Evolutionary conservation across 2,113 vertebrate species (phyloP).

Genomic region (Pterophyllum scalare): DNA sequence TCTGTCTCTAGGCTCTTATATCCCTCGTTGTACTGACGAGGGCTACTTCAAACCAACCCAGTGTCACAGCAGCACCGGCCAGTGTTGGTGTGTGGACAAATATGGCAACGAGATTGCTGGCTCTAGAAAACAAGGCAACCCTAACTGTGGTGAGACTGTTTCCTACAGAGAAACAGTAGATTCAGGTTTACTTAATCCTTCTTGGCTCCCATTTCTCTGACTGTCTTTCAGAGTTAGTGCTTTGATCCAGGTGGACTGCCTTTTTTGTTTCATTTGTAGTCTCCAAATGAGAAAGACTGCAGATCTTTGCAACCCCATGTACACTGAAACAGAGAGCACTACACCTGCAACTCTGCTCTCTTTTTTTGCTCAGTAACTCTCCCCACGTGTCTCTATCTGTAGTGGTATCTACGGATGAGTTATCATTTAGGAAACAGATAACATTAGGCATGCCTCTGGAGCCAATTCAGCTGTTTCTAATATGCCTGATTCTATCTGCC

Average conservation of each 20-base stretch:
- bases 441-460: constrained; percentile 29
- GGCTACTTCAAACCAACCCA: constrained; percentile 96
- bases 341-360: constrained; percentile 2
- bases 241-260: constrained; percentile 29
- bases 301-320: neutral
- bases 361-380: constrained; percentile 7
- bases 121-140: constrained; percentile 92
- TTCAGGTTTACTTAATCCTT: neutral
- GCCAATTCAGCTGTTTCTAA: constrained; percentile 30
- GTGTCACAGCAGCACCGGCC: constrained; percentile 92
- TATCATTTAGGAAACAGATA: constrained; percentile 48
- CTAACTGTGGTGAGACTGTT: constrained; percentile 88
- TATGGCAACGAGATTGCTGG: constrained; percentile 96
- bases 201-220: constrained; percentile 27
- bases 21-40: constrained; percentile 93
- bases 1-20: constrained; percentile 83
- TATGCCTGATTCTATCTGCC: constrained; percentile 45
- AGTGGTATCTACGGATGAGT: constrained; percentile 13
- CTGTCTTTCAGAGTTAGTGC: constrained; percentile 19
- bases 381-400: constrained; percentile 9
- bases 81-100: constrained; percentile 98
- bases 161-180: neutral
- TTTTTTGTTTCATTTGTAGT: constrained; percentile 18
- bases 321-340: neutral
- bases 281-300: neutral